phyloP scores from a whole-genome alignment of 2,888 invertebrate genomes.

The Papilio demoleus region DNA sequence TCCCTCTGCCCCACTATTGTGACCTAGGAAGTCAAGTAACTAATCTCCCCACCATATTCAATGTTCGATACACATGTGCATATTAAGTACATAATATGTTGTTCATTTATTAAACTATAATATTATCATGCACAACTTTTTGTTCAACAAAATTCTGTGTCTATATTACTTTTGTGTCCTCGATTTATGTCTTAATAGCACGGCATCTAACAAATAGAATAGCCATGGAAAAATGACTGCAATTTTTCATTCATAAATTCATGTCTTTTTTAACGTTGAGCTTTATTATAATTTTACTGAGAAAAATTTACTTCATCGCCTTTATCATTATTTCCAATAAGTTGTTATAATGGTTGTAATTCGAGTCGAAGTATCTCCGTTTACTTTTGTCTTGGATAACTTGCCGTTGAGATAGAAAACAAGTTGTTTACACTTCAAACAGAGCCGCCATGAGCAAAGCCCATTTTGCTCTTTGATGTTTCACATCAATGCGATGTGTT shows the following conservation, averaged over 20 bases:
- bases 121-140: not conserved
- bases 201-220: not conserved
- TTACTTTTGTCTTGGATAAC: slow-evolving; percentile 4
- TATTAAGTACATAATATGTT: not conserved
- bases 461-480: slow-evolving; percentile 12
- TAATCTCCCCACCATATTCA: too few species aligned
- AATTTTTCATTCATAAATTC: too few species aligned
- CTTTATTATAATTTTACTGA: too few species aligned
- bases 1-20: too few species aligned
- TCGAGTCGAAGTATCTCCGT: not conserved
- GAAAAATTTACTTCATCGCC: not conserved
- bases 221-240: not conserved
- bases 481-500: slow-evolving; percentile 17
- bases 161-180: not conserved
- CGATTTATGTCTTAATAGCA: slow-evolving; percentile 1
- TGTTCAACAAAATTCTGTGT: not conserved
- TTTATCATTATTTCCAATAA: not conserved
- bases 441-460: slow-evolving; percentile 7
- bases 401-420: slow-evolving; percentile 5
- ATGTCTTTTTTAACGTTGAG: too few species aligned
- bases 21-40: too few species aligned
- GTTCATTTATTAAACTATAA: not conserved
- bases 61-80: not conserved
- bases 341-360: too few species aligned
- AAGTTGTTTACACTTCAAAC: slow-evolving; percentile 10